Percentiles rank a stretch among this genome's conserved stretches.
These are phyloP conservation scores for Dromius quadrimaculatus DNA, from an alignment of 2,888 invertebrate species.

Conservation along the genomic window DNA sequence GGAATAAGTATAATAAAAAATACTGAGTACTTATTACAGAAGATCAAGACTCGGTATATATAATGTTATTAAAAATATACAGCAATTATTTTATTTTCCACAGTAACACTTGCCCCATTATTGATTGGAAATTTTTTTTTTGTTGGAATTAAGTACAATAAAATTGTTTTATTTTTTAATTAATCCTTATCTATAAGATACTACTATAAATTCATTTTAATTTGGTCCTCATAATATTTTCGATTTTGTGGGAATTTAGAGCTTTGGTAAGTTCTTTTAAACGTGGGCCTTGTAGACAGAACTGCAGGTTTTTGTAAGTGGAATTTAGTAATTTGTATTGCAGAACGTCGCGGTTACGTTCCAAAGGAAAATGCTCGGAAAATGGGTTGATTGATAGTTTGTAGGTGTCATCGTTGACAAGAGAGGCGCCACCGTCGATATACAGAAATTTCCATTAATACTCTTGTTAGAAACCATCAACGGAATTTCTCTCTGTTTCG, in stretches of 20 bases:
- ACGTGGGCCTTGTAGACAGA: slow-evolving; percentile 29
- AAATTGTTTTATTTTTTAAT: too few species aligned
- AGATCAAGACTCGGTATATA: too few species aligned
- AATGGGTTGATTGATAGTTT: slow-evolving; percentile 65
- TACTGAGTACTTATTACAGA: too few species aligned
- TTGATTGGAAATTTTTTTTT: too few species aligned
- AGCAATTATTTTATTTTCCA: too few species aligned
- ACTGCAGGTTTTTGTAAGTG: slow-evolving; percentile 61
- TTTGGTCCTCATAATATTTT: too few species aligned
- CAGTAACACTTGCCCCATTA: too few species aligned
- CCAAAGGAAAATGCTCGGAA: slow-evolving; percentile 42
- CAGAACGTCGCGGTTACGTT: slow-evolving; percentile 58
- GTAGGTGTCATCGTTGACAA: slow-evolving; percentile 63
- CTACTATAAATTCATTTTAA: too few species aligned
- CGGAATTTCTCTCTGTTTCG: slow-evolving; percentile 8
- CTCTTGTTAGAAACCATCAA: neutral
- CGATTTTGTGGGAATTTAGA: neutral
- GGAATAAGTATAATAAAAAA: too few species aligned
- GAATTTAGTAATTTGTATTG: slow-evolving; percentile 65
- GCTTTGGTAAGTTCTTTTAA: neutral
- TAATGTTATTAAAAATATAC: too few species aligned
- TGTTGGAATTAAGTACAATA: too few species aligned
- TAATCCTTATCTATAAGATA: too few species aligned
- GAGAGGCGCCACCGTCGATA: slow-evolving; percentile 59
- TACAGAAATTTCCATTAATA: slow-evolving; percentile 68